Evolutionary conservation across 2,113 vertebrate species (phyloP).

Genomic region (Tupaia chinensis): DNA sequence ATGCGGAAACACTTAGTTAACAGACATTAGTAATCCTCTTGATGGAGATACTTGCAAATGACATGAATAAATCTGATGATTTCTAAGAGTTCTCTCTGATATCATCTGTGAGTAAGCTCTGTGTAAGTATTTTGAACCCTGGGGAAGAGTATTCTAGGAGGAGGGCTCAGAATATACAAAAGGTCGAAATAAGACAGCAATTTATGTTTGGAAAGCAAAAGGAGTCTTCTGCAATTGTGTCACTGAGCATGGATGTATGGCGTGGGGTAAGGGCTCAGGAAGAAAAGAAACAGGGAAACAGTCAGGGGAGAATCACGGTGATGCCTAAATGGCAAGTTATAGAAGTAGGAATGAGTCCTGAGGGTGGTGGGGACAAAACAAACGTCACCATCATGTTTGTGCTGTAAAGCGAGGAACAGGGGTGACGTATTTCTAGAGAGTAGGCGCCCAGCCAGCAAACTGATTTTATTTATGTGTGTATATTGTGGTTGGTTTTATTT

Average conservation of each 20-base stretch:
- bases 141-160: background rate
- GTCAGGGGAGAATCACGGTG: background rate
- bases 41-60: constrained; percentile 7
- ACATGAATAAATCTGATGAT: background rate
- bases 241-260: background rate
- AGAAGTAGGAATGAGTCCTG: background rate
- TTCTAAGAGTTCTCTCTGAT: background rate
- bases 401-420: background rate
- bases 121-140: background rate
- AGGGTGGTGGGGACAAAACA: background rate
- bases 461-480: constrained; percentile 14
- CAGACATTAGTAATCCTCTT: background rate
- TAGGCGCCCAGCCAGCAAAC: background rate
- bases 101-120: background rate
- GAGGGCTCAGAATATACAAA: background rate
- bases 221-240: accelerated
- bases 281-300: background rate
- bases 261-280: background rate
- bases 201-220: background rate
- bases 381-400: background rate
- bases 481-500: constrained; percentile 28
- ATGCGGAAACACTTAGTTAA: no score
- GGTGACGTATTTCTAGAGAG: background rate
- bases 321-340: background rate
- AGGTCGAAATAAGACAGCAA: background rate